Base-by-base conservation (phyloP, 2,888 invertebrate genomes). In the Drosophila paracracens region DNA sequence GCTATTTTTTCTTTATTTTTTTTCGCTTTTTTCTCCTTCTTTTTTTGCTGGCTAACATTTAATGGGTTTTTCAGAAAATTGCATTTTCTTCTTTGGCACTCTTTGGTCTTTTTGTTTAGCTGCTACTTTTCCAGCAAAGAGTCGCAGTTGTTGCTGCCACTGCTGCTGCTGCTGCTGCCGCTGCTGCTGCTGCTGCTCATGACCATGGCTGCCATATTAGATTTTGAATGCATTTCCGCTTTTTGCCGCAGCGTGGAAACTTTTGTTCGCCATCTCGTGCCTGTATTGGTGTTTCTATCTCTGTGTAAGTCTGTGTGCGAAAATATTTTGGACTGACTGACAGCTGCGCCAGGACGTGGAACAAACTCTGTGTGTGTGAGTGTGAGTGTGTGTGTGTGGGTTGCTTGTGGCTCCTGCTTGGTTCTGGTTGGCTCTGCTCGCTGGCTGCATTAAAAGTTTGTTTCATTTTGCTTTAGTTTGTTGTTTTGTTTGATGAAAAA, bases 31-130 rank as follows among this genome's bases (percentile, higher is more conserved):
- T 27, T 56, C 7, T 27, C n/a, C 51, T 31, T 57, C 60, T 65
- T 31, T 60, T 86, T 78, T 78, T 79, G 65, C 79, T 81, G 89
- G 90, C 88, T 81, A 89, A 81, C 89, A 89, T 91, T 91, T 91
- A 90, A 90, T 91, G 89, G 91, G 91, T 89, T 91, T 90, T 91
- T 88, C 84, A 91, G 91, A 90, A 90, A 90, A 90, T 90, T 90
- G 91, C 91, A 90, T 91, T 90, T 90, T 91, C 91, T 90, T 87
- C 87, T 90, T 90, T 86, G 89, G 82, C 83, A 89, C 90, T 83
- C 87, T 90, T 87, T 90, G 69, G 78, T 84, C 87, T 85, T 88
- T 85, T 88, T 86, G 85, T 81, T 89, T 83, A 88, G 89, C 88
- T 89, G 79, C 81, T 85, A 74, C 89, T 88, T 88, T 88, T 75